Evolutionary conservation across 1,140 invertebrate species (phyloP), one percentile per base, ranked within the genome.

Genomic region (Dreissena polymorpha): DNA sequence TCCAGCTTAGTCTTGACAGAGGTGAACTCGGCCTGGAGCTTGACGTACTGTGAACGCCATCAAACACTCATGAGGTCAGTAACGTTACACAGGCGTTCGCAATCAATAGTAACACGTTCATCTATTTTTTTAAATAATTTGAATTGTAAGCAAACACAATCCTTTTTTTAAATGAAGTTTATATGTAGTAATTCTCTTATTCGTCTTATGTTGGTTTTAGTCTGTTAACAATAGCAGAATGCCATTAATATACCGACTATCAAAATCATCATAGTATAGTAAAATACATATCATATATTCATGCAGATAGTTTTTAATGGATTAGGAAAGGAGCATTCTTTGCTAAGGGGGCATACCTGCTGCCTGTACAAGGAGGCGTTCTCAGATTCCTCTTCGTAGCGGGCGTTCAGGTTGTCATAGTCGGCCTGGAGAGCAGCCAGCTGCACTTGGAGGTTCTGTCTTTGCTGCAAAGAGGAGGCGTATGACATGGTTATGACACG

Each of bases 381-480:
- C 85, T 93, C 92, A 21, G 88, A 88, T 85, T 93, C 92, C 76
- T 93, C 93, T 80, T 93, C 93, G 84, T 89, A 90, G 51, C 92
- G 90, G 81, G 88, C 89, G 77, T 90, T 91, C 82, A 93, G 81
- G 85, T 88, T 91, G 86, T 93, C 92, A 84, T 91, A 93, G 84
- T 93, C 93, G 71, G 83, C 85, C 86, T 93, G 92, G 27, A 93
- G 89, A 23, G 87, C 89, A 29, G 83, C 84, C 29, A 93, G 86
- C 75, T 91, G 89, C 55, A 90, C 89, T 71, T 91, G 89, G 63
- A 92, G 88, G 86, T 92, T 92, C 83, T 89, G 89, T 83, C 92
- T 85, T 91, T 91, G 91, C 92, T 93, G 85, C 51, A 86, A 89
- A 79, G 14, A 64, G 39, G 39, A 39, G 39, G 39, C 39, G 39